phyloP scores from a whole-genome alignment of 2,888 invertebrate genomes.

The Trisateles emortualis region DNA sequence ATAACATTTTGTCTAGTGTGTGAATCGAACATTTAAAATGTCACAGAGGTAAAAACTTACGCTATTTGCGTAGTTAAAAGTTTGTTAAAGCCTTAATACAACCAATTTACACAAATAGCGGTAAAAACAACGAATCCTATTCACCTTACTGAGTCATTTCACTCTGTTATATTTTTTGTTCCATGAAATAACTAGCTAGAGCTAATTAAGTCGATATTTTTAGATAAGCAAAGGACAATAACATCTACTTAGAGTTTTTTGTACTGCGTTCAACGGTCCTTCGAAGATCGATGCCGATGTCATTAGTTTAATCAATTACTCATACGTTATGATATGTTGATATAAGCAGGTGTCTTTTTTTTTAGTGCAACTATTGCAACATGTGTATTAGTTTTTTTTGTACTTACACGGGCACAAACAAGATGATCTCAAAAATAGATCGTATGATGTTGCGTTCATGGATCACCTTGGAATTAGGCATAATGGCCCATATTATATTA shows the following conservation, averaged over 20 bases:
- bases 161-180: conserved; percentile 3
- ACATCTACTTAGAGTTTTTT: conserved; percentile 28
- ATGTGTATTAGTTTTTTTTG: not conserved
- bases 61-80: too few relatives aligned
- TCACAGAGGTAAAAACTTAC: too few relatives aligned
- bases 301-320: conserved; percentile 36
- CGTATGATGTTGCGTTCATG: too few relatives aligned
- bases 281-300: conserved; percentile 38
- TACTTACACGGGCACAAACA: too few relatives aligned
- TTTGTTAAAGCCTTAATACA: too few relatives aligned
- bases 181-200: not conserved
- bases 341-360: conserved; percentile 1
- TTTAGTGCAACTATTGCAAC: conserved; percentile 1
- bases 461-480: too few relatives aligned
- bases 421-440: too few relatives aligned
- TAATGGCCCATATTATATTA: too few relatives aligned
- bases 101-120: too few relatives aligned
- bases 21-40: too few relatives aligned
- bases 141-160: not conserved
- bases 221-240: conserved; percentile 27
- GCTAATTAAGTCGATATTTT: conserved; percentile 11
- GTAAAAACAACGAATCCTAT: too few relatives aligned
- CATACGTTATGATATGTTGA: conserved; percentile 34
- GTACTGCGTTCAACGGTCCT: conserved; percentile 7
- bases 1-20: too few relatives aligned